Conservation (phyloP, 1,140 invertebrate species). For the Popillia japonica region DNA sequence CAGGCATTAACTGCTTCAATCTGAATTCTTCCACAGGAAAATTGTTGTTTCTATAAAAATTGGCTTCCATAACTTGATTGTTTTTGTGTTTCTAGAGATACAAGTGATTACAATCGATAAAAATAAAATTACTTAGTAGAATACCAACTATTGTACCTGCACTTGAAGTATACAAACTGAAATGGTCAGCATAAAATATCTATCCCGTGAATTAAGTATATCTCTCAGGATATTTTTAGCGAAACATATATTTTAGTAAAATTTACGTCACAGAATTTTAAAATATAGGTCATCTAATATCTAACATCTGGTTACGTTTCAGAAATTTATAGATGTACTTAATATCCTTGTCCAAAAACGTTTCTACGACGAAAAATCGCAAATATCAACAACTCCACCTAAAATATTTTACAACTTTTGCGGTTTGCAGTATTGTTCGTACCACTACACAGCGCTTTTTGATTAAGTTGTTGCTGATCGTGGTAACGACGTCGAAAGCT, state of each 20-base stretch:
- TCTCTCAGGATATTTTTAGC: not conserved
- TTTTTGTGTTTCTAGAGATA: too few relatives aligned
- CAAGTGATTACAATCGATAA: too few relatives aligned
- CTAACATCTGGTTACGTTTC: not conserved
- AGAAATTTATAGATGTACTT: not conserved
- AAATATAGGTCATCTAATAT: not conserved
- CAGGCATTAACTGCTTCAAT: too few relatives aligned
- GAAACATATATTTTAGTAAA: not conserved
- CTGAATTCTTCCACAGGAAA: too few relatives aligned
- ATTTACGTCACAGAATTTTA: not conserved
- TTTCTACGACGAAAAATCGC: not conserved
- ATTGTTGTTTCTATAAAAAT: too few relatives aligned
- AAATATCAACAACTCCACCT: not conserved
- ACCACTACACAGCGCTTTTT: not conserved
- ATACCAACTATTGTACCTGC: too few relatives aligned
- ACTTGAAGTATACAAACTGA: too few relatives aligned
- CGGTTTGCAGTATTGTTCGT: not conserved
- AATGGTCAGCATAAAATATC: too few relatives aligned
- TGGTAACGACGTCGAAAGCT: not conserved
- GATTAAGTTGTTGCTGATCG: not conserved
- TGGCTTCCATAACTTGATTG: too few relatives aligned
- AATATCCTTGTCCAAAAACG: not conserved
- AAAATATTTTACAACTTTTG: not conserved
- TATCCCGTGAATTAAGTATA: too few relatives aligned
- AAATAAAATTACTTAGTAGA: too few relatives aligned